Evolutionary conservation across 2,888 invertebrate genomes (phyloP), one percentile per base, ranked within the genome.

Genomic region (Napeogenes inachia): DNA sequence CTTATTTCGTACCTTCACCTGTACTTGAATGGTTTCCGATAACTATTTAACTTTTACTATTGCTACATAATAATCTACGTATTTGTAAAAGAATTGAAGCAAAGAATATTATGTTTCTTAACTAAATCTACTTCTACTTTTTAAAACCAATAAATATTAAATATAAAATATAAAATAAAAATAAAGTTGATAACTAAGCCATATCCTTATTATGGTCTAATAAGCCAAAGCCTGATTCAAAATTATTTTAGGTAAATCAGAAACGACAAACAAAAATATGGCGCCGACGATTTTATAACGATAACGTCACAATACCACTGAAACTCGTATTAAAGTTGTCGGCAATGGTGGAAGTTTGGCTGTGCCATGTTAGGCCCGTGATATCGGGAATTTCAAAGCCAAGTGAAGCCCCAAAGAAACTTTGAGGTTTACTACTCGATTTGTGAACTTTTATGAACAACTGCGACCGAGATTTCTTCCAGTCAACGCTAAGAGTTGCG

Each of bases 241-340:
- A 42, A 42, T 42, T 42, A 6, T 30, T 50, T 12, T 8, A 4
- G 21, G 2, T 50, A 50, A 57, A 45, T 57, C 32, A 54, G 45
- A 35, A 33, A 57, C 53, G 35, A 45, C 13, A 33, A 61, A 32
- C 30, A 35, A 35, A 56, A 46, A 60, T 54, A 59, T 54, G 38
- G 45, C 38, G 54, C 42, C 72, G 73, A 78, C 76, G 81, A 79
- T 77, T 80, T 81, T 83, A 57, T 54, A 61, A 54, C 54, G 54
- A 57, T 46, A 57, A 54, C 54, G 38, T 45, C 50, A 42, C 13
- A 81, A 78, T 75, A 77, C 77, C 76, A 74, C 75, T 71, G 75
- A 84, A 84, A 57, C 75, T 84, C 80, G 78, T 80, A 82, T 79
- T 80, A 82, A 85, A 84, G 75, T 84, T 78, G 77, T 71, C 73